phyloP scores from a whole-genome alignment of 2,797 vertebrate species.

The Platyrinchus mystaceus region DNA sequence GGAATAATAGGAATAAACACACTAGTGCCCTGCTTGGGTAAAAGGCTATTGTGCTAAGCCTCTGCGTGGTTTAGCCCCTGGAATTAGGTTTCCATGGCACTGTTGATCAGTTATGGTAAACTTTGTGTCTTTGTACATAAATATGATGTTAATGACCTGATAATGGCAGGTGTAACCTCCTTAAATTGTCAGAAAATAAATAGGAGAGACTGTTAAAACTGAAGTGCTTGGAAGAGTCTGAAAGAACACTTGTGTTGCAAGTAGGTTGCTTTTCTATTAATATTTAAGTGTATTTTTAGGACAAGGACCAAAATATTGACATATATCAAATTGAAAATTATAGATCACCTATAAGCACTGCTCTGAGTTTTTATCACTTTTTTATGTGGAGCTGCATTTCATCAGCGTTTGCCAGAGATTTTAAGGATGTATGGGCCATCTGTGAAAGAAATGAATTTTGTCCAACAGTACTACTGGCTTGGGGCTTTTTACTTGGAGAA shows the following conservation, averaged over 20 bases:
- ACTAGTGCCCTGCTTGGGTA: background rate
- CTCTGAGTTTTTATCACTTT: background rate
- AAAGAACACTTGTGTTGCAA: background rate
- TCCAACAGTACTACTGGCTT: background rate
- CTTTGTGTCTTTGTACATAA: background rate
- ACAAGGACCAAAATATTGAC: background rate
- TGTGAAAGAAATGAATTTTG: background rate
- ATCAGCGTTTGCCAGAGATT: background rate
- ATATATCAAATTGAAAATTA: slow-evolving; percentile 4
- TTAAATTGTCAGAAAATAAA: background rate
- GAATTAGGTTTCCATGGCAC: background rate
- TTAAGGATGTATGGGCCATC: background rate
- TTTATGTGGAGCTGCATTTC: background rate
- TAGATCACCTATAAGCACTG: background rate
- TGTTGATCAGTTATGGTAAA: background rate
- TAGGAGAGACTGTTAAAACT: background rate
- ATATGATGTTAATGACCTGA: background rate
- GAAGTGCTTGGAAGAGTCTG: background rate
- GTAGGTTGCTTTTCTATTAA: background rate
- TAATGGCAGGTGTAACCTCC: background rate
- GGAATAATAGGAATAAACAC: background rate
- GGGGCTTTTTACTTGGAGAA: background rate
- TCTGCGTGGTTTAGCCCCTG: background rate
- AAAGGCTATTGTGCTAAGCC: background rate
- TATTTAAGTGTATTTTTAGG: slow-evolving; percentile 1